A percentile compares a stretch with the other conserved stretches of the same genome.
These are phyloP conservation scores for Ips nitidus DNA, from an alignment of 1,140 invertebrate species.

Conservation along the genomic window DNA sequence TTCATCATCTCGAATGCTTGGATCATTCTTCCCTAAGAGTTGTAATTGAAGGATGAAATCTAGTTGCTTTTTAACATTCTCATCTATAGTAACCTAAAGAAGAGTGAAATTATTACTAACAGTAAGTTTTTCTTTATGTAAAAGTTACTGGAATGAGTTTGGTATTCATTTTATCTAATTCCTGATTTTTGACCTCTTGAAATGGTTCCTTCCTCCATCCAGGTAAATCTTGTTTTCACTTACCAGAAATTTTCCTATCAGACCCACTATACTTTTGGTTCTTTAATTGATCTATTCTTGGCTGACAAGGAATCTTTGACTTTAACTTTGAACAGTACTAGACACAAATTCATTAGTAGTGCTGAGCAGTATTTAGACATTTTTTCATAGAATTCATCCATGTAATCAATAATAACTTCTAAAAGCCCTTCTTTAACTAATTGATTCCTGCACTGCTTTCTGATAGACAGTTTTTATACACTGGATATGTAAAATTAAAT, in stretches of 20 bases:
- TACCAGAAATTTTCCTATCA: slow-evolving; percentile 27
- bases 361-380: slow-evolving; percentile 25
- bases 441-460: slow-evolving; percentile 22
- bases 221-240: slow-evolving; percentile 20
- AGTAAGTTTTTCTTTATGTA: too few species aligned
- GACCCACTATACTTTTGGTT: slow-evolving; percentile 11
- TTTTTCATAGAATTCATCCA: slow-evolving; percentile 29
- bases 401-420: slow-evolving; percentile 20
- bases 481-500: slow-evolving; percentile 14
- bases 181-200: slow-evolving; percentile 16
- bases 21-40: slow-evolving; percentile 18
- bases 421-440: slow-evolving; percentile 24
- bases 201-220: slow-evolving; percentile 24
- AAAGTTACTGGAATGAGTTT: slow-evolving; percentile 14
- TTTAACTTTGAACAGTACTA: slow-evolving; percentile 4
- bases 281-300: slow-evolving; percentile 22
- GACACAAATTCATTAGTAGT: slow-evolving; percentile 27
- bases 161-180: slow-evolving; percentile 23
- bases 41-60: slow-evolving; percentile 30
- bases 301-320: slow-evolving; percentile 1
- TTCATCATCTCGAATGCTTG: slow-evolving; percentile 1
- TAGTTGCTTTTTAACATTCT: slow-evolving; percentile 25
- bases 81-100: slow-evolving; percentile 14
- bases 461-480: slow-evolving; percentile 23
- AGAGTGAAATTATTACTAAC: not conserved